A percentile compares a stretch with the other conserved stretches of the same genome.
phyloP scores from a whole-genome alignment of 2,797 vertebrate species.

The Gambelia wislizenii region DNA sequence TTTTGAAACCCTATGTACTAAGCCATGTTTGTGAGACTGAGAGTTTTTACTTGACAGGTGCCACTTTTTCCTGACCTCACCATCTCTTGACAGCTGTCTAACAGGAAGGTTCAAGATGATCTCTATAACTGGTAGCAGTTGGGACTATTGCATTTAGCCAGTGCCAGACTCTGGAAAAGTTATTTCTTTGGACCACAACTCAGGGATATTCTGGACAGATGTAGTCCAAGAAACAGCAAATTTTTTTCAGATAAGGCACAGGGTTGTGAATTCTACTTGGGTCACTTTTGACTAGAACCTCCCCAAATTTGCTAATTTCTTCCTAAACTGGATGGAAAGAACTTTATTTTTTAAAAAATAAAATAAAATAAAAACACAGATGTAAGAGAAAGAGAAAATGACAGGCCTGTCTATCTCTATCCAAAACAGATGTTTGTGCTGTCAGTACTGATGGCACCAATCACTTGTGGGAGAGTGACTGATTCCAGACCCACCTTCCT shows the following conservation, averaged over 20 bases:
- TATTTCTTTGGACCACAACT: too few species aligned
- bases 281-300: background rate
- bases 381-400: background rate
- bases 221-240: background rate
- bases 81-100: too few species aligned
- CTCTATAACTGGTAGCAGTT: too few species aligned
- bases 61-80: too few species aligned
- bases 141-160: too few species aligned
- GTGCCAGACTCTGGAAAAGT: too few species aligned
- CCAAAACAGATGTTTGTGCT: conserved; percentile 20
- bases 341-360: background rate
- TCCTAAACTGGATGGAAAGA: background rate
- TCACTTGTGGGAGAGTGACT: background rate
- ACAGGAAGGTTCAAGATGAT: too few species aligned
- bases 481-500: background rate
- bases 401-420: background rate
- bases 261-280: background rate
- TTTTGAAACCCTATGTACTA: too few species aligned
- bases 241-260: too few species aligned
- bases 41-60: too few species aligned
- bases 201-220: background rate
- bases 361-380: too few species aligned
- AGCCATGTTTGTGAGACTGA: too few species aligned
- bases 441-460: background rate
- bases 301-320: background rate